Percentiles rank a stretch among this genome's conserved stretches.
These are phyloP conservation scores for Ametastegia equiseti DNA, from an alignment of 2,888 invertebrate species.

Conservation along the genomic window DNA sequence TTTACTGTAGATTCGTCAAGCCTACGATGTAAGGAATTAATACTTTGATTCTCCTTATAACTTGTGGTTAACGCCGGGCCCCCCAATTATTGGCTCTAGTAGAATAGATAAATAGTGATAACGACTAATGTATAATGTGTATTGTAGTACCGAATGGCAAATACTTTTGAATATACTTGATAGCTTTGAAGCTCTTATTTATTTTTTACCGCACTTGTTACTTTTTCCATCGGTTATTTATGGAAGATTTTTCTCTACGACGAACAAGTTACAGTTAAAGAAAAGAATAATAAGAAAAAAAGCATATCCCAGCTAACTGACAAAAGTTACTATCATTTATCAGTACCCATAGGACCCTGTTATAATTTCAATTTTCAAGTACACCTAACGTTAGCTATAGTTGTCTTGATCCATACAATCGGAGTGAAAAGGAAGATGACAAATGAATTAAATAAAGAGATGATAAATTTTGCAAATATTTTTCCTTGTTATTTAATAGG, in stretches of 20 bases:
- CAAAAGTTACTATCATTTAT: neutral
- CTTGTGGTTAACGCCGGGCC: conserved; percentile 50
- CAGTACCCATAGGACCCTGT: conserved; percentile 17
- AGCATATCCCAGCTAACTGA: neutral
- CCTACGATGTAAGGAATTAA: conserved; percentile 29
- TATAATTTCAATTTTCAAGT: conserved; percentile 3
- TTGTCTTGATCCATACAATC: conserved; percentile 8
- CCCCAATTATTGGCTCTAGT: conserved; percentile 4
- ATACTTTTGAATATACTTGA: neutral
- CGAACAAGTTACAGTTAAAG: neutral
- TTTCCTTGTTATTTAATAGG: neutral
- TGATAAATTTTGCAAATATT: neutral
- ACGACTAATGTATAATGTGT: neutral
- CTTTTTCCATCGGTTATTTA: neutral
- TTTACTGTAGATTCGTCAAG: conserved; percentile 34
- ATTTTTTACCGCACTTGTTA: neutral
- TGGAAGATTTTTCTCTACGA: neutral
- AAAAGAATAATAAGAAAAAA: neutral
- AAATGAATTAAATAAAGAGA: neutral
- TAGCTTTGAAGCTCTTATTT: neutral
- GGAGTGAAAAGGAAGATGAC: neutral
- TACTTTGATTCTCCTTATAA: conserved; percentile 10
- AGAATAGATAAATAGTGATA: neutral
- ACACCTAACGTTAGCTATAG: conserved; percentile 10
- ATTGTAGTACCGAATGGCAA: neutral